Percentiles rank a stretch among this genome's conserved stretches.
Conservation (phyloP, 2,888 invertebrate species). For the Abrostola triplasia region DNA sequence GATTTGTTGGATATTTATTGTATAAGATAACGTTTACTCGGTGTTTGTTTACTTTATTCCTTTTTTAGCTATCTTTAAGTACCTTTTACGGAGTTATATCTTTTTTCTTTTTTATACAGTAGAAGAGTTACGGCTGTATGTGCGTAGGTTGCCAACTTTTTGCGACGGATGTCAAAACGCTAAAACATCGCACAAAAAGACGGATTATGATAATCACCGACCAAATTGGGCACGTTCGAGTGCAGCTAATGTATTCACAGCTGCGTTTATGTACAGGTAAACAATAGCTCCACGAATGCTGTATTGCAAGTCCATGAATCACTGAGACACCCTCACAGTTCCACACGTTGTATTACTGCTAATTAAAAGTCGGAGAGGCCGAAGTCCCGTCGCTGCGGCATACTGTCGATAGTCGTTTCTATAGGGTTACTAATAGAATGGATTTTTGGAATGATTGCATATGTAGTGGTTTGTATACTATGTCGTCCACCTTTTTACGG, state of each 20-base stretch:
- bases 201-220: conserved; percentile 49
- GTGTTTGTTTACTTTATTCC: conserved; percentile 34
- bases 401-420: conserved; percentile 19
- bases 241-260: conserved; percentile 55
- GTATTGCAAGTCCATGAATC: conserved; percentile 65
- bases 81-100: not conserved
- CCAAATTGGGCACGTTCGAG: conserved; percentile 50
- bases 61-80: not conserved
- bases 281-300: conserved; percentile 46
- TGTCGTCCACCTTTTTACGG: no score
- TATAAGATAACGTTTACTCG: conserved; percentile 47
- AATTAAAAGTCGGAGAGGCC: conserved; percentile 62
- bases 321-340: conserved; percentile 68
- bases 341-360: conserved; percentile 62
- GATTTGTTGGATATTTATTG: conserved; percentile 48
- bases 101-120: conserved; percentile 2
- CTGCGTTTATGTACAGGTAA: conserved; percentile 50
- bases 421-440: conserved; percentile 37
- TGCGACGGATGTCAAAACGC: conserved; percentile 37
- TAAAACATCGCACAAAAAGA: conserved; percentile 44
- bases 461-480: no score
- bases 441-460: no score
- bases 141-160: conserved; percentile 29
- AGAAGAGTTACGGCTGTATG: conserved; percentile 22
- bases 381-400: conserved; percentile 19